Percentiles rank a stretch among this genome's conserved stretches.
These are phyloP conservation scores for Micrasema longulum DNA, from an alignment of 1,140 invertebrate genomes.

Conservation along the genomic window DNA sequence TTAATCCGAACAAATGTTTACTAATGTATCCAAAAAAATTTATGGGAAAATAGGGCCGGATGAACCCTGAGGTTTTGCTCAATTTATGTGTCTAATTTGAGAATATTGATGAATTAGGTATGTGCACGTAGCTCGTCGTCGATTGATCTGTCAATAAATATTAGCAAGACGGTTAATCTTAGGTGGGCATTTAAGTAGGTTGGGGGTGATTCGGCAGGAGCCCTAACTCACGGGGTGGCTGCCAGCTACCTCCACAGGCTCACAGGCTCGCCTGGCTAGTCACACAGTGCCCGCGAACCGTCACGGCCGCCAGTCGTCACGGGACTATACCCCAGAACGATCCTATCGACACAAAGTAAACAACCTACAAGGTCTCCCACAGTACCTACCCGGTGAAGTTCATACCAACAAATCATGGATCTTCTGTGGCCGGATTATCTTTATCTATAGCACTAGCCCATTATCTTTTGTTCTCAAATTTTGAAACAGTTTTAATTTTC, in stretches of 20 bases:
- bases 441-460: conserved; percentile 3
- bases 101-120: background rate
- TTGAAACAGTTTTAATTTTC: conserved; percentile 4
- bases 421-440: background rate
- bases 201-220: conserved; percentile 20
- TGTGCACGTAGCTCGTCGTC: background rate
- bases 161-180: conserved; percentile 17
- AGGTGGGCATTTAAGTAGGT: conserved; percentile 35
- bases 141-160: conserved; percentile 35
- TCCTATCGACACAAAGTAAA: background rate
- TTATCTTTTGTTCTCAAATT: background rate
- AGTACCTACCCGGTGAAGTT: background rate
- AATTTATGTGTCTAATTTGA: background rate
- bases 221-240: background rate
- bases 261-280: background rate
- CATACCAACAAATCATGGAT: background rate
- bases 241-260: background rate
- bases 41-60: too few species aligned
- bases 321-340: background rate
- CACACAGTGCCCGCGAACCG: conserved; percentile 30
- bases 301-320: conserved; percentile 23
- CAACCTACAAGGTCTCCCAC: conserved; percentile 26
- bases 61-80: too few species aligned
- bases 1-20: background rate
- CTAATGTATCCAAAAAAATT: too few species aligned